Evolutionary conservation across 2,797 vertebrate genomes (phyloP).

Genomic region (Taenioides sp.): DNA sequence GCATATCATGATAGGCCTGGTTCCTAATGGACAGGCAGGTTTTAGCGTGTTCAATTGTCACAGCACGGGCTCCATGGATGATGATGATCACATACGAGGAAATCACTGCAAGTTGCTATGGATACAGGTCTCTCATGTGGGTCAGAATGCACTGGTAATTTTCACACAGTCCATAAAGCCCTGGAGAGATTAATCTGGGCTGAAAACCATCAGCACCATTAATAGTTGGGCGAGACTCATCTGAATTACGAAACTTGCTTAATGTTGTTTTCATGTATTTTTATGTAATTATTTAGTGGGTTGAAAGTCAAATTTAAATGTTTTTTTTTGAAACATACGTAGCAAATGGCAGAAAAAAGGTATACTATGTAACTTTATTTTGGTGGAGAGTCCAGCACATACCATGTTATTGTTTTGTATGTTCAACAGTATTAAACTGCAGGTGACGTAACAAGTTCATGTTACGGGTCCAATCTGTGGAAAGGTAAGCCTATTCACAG

Average conservation of each 20-base stretch:
- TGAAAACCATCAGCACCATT: conserved; percentile 28
- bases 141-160: conserved; percentile 41
- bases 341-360: background rate
- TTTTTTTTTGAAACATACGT: background rate
- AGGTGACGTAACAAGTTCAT: too few species aligned
- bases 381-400: too few species aligned
- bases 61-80: background rate
- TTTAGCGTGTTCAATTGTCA: conserved; percentile 11
- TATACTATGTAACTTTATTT: too few species aligned
- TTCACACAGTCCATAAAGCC: conserved; percentile 38
- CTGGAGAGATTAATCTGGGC: conserved; percentile 31
- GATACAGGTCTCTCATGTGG: conserved; percentile 42
- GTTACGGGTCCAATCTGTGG: too few species aligned
- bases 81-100: conserved; percentile 13
- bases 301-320: background rate
- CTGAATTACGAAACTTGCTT: background rate
- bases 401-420: too few species aligned
- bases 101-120: conserved; percentile 35
- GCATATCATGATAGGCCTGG: background rate
- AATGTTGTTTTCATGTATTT: background rate
- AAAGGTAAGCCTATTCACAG: too few species aligned
- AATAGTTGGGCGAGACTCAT: background rate
- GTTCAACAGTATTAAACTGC: too few species aligned
- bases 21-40: conserved; percentile 5
- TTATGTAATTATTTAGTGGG: background rate